Evolutionary conservation across 2,888 invertebrate genomes (phyloP).

Genomic region (Euplexia lucipara): DNA sequence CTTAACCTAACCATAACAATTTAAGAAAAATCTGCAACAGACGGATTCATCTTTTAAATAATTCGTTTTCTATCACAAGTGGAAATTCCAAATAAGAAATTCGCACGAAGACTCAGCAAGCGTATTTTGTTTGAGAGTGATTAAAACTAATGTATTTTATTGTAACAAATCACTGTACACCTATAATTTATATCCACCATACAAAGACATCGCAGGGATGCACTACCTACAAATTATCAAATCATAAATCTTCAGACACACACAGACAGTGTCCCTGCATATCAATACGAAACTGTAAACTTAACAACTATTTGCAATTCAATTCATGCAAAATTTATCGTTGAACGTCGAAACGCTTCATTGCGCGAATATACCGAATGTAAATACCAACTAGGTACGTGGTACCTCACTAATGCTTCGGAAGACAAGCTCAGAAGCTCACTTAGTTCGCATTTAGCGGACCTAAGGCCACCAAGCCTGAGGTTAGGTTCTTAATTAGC

Average conservation of each 20-base stretch:
- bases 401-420: conserved; percentile 72
- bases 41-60: too few species aligned
- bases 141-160: neutral
- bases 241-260: conserved; percentile 64
- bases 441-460: conserved; percentile 85
- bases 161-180: conserved; percentile 19
- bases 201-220: conserved; percentile 37
- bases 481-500: conserved; percentile 89
- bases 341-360: conserved; percentile 68
- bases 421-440: conserved; percentile 82
- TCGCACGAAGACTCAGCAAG: neutral
- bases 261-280: conserved; percentile 66
- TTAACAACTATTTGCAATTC: conserved; percentile 80
- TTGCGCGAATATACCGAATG: conserved; percentile 66
- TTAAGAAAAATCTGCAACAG: too few species aligned
- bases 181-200: conserved; percentile 26
- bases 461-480: conserved; percentile 81
- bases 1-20: too few species aligned
- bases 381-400: conserved; percentile 63
- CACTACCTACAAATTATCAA: conserved; percentile 63
- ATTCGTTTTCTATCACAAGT: too few species aligned
- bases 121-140: neutral
- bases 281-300: conserved; percentile 73
- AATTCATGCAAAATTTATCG: conserved; percentile 79
- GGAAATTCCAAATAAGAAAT: neutral